phyloP scores from a whole-genome alignment of 2,888 invertebrate species.

The Scaptomyza flava region DNA sequence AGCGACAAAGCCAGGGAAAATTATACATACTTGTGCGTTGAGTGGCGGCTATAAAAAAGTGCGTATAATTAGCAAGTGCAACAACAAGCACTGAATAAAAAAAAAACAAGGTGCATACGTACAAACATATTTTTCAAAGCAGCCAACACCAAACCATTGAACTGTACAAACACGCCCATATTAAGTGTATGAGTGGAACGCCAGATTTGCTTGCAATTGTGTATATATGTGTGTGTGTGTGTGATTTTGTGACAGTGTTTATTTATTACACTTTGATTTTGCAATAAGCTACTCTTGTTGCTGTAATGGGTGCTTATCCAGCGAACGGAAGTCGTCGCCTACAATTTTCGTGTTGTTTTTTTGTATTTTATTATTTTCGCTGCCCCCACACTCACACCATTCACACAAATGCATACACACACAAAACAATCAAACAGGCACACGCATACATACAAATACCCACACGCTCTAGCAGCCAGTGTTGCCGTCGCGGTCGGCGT shows the following conservation, averaged over 20 bases:
- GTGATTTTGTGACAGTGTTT: constrained; percentile 47
- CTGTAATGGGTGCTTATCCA: constrained; percentile 66
- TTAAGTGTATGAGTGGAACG: constrained; percentile 54
- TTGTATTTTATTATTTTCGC: constrained; percentile 58
- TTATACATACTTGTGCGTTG: constrained; percentile 29
- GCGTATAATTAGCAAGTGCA: constrained; percentile 69
- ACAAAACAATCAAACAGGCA: constrained; percentile 47
- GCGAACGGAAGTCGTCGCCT: constrained; percentile 76
- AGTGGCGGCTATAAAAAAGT: constrained; percentile 49
- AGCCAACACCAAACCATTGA: constrained; percentile 61
- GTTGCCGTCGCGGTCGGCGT: constrained; percentile 35
- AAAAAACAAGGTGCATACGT: constrained; percentile 13
- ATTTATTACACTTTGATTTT: constrained; percentile 73
- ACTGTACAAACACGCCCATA: constrained; percentile 77
- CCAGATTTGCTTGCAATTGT: constrained; percentile 28
- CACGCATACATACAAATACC: constrained; percentile 35
- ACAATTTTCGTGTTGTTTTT: constrained; percentile 72
- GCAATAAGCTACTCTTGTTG: constrained; percentile 61
- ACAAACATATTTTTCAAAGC: constrained; percentile 25
- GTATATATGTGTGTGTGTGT: constrained; percentile 19
- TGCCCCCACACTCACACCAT: constrained; percentile 46
- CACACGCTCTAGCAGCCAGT: constrained; percentile 46
- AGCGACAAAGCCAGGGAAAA: constrained; percentile 38
- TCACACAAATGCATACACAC: constrained; percentile 22
- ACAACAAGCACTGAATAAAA: constrained; percentile 23